Evolutionary conservation across 2,113 vertebrate species (phyloP), one percentile per base, ranked within the genome.

Genomic region (Phrynocephalus versicolor): DNA sequence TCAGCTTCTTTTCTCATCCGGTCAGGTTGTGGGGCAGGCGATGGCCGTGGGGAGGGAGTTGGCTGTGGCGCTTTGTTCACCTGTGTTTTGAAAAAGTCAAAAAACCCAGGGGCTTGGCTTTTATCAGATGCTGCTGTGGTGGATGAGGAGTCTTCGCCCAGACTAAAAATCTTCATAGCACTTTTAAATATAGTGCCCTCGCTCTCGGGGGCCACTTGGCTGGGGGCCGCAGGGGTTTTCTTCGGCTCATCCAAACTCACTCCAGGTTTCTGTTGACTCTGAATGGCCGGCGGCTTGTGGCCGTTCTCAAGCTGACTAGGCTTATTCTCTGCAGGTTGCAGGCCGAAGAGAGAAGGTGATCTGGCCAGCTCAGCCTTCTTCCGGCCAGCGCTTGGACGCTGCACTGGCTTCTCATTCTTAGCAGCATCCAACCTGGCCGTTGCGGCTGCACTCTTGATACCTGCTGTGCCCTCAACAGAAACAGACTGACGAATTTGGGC

Each of bases 21-120:
- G 51, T 86, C 91, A 76, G 95, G 90, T 85, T 92, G 89, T 69
- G 88, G 12, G 78, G 93, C 91, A 57, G 93, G 86, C 6, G 93
- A 57, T 45, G 94, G 93, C 15, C 89, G 87, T 64, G 87, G 13
- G 80, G 93, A 92, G 60, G 93, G 85, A 7, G 94, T 51, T 55
- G 94, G 93, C 19, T 91, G 85, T 6, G 91, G 87, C 65, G 88
- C 85, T 92, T 97, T 97, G 82, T 93, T 93, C 57, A 96, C 95
- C 85, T 97, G 96, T 3, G 94, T 96, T 95, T 97, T 98, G 51
- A 99, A 97, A 91, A 98, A 96, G 85, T 94, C 96, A 89, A 98
- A 95, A 89, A 98, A 96, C 41, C 93, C 94, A 67, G 97, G 94
- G 86, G 92, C 37, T 18, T 97, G 97, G 75, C 95, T 90, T 93